phyloP scores from a whole-genome alignment of 2,888 invertebrate species.

The Archips xylosteana region DNA sequence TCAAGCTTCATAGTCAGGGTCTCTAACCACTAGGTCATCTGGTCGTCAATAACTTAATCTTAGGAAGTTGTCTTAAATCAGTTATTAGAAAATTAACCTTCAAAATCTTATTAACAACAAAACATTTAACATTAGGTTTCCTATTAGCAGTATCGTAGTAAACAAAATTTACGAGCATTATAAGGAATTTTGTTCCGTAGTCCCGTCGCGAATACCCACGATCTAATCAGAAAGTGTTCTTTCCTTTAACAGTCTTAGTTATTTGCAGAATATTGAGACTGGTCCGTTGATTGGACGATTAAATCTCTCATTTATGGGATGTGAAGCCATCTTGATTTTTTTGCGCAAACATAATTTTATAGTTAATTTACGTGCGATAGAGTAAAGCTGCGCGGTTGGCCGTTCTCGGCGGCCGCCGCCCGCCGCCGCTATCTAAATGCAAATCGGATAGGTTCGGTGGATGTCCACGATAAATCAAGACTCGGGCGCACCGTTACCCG shows the following conservation, averaged over 20 bases:
- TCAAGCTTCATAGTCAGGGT: too few relatives aligned
- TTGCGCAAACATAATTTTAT: constrained; percentile 69
- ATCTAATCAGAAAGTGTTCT: constrained; percentile 42
- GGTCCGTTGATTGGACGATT: constrained; percentile 62
- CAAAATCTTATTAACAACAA: constrained; percentile 19
- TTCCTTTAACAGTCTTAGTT: constrained; percentile 44
- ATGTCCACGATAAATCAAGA: constrained; percentile 82
- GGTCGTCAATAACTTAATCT: background rate
- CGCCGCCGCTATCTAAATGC: constrained; percentile 80
- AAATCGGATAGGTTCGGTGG: constrained; percentile 83
- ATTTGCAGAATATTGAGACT: constrained; percentile 56
- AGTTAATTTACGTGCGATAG: constrained; percentile 78
- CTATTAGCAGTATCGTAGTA: constrained; percentile 21
- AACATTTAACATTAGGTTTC: background rate
- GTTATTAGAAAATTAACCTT: constrained; percentile 17
- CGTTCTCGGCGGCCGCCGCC: constrained; percentile 53
- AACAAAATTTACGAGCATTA: constrained; percentile 29
- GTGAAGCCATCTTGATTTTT: constrained; percentile 60
- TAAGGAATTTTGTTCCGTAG: constrained; percentile 38
- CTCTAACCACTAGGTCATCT: too few relatives aligned
- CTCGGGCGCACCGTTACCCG: constrained; percentile 69
- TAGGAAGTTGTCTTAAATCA: background rate
- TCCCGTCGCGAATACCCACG: constrained; percentile 36
- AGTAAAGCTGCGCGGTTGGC: constrained; percentile 63
- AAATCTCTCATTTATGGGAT: constrained; percentile 68